Evolutionary conservation across 2,113 vertebrate genomes (phyloP).

Genomic region (Ascaphus truei): DNA sequence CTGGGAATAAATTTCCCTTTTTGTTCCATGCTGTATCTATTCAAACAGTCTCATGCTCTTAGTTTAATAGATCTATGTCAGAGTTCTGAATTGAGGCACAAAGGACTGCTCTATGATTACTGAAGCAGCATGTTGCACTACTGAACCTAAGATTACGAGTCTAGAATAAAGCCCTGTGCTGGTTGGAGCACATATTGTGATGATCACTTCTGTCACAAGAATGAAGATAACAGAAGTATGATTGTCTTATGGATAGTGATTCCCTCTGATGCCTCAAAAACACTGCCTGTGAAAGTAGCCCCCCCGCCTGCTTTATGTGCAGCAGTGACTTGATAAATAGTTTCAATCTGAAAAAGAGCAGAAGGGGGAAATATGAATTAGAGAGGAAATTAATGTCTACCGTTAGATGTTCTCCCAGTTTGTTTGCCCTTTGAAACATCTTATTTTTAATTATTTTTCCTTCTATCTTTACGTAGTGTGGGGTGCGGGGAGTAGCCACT

Average conservation of each 20-base stretch:
- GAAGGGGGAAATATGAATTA: conserved; percentile 12
- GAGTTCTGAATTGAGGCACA: conserved; percentile 1
- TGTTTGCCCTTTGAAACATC: too few species aligned
- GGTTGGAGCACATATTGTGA: conserved; percentile 15
- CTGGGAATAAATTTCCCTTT: conserved; percentile 43
- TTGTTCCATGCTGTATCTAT: conserved; percentile 1
- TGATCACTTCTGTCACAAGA: conserved; percentile 6
- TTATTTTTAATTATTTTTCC: too few species aligned
- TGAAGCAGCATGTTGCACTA: conserved; percentile 22
- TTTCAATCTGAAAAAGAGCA: conserved; percentile 16
- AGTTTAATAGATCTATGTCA: conserved; percentile 2
- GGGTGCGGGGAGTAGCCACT: too few species aligned
- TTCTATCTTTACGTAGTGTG: too few species aligned
- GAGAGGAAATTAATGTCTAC: neutral
- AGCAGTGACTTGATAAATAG: conserved; percentile 3
- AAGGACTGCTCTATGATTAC: conserved; percentile 24
- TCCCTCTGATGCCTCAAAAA: conserved; percentile 2
- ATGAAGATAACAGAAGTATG: conserved; percentile 17
- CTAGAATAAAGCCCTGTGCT: conserved; percentile 32
- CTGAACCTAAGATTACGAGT: conserved; percentile 22
- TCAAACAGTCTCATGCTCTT: conserved; percentile 1
- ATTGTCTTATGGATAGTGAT: conserved; percentile 16
- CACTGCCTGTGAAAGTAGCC: neutral
- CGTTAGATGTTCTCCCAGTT: too few species aligned
- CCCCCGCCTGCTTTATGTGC: neutral